Conservation (phyloP, 2,888 invertebrate genomes). For the Apotomis betuletana region DNA sequence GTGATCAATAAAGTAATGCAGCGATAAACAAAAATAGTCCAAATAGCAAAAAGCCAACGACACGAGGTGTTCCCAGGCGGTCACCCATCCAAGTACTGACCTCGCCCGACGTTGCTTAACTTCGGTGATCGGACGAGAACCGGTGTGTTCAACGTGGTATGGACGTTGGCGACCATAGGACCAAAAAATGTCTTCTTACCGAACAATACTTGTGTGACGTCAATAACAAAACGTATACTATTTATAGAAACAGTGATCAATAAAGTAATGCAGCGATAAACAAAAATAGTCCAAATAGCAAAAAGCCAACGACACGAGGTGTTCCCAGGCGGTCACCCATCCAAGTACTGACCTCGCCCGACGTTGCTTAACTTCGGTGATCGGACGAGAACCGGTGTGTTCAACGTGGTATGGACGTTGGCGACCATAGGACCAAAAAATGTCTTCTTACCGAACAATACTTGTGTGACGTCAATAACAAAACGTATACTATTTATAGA, state of each 20-base stretch:
- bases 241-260: too few species aligned
- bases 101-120: constrained; percentile 53
- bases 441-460: too few species aligned
- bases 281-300: constrained; percentile 21
- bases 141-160: constrained; percentile 63
- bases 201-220: too few species aligned
- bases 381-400: constrained; percentile 54
- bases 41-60: constrained; percentile 53
- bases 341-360: constrained; percentile 54
- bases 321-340: constrained; percentile 64
- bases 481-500: too few species aligned
- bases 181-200: too few species aligned
- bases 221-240: too few species aligned
- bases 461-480: too few species aligned
- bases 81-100: constrained; percentile 56
- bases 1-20: too few species aligned
- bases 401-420: constrained; percentile 69
- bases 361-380: constrained; percentile 53
- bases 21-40: too few species aligned
- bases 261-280: too few species aligned
- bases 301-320: constrained; percentile 60
- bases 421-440: constrained; percentile 38
- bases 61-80: constrained; percentile 64
- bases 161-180: constrained; percentile 55
- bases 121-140: constrained; percentile 54